Conservation (phyloP, 2,888 invertebrate species). For the Leptinotarsa haldemani region DNA sequence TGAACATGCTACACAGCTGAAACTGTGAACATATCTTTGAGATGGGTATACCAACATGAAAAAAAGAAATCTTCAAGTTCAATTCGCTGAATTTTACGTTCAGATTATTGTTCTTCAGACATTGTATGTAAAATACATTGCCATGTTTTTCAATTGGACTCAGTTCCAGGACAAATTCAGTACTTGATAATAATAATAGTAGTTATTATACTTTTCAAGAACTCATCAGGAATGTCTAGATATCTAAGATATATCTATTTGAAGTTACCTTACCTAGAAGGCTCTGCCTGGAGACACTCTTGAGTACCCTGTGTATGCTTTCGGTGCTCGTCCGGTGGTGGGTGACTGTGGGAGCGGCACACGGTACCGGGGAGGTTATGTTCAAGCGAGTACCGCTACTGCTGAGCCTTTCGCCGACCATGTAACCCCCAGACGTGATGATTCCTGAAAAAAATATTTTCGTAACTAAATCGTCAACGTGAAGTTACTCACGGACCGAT, state of each 20-base stretch:
- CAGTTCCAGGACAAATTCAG: too few relatives aligned
- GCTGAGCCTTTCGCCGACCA: slow-evolving; percentile 70
- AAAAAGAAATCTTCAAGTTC: too few relatives aligned
- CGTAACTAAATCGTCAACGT: neutral
- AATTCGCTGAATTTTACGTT: too few relatives aligned
- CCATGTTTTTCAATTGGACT: too few relatives aligned
- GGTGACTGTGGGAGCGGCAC: slow-evolving; percentile 52
- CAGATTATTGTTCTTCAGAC: too few relatives aligned
- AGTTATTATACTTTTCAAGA: too few relatives aligned
- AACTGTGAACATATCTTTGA: too few relatives aligned
- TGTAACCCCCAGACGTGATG: slow-evolving; percentile 65
- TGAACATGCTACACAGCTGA: too few relatives aligned
- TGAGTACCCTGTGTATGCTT: slow-evolving; percentile 66
- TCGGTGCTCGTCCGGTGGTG: slow-evolving; percentile 65
- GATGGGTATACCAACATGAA: too few relatives aligned
- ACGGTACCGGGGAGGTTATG: slow-evolving; percentile 65
- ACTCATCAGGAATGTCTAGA: neutral
- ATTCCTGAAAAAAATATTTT: slow-evolving; percentile 59
- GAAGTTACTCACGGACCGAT: too few relatives aligned
- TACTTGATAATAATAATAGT: too few relatives aligned
- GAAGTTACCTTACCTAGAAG: slow-evolving; percentile 67
- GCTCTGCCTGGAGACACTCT: slow-evolving; percentile 73
- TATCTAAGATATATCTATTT: neutral
- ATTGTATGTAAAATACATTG: too few relatives aligned
- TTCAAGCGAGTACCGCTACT: slow-evolving; percentile 69